Conservation (phyloP, 2,113 vertebrate genomes). For the Callionymus lyra region DNA sequence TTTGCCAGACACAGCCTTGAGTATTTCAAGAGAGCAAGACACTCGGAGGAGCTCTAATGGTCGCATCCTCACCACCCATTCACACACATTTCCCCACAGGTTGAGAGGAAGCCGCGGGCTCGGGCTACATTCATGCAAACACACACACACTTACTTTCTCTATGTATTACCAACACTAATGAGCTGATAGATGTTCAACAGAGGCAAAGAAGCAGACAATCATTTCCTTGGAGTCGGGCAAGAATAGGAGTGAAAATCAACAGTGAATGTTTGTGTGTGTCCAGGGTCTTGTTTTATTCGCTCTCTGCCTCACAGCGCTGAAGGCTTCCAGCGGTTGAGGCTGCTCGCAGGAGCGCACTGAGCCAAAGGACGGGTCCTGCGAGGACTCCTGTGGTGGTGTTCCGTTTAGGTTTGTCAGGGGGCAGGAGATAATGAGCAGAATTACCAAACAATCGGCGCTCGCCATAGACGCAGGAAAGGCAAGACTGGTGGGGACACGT, state of each 20-base stretch:
- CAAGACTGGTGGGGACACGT: conserved; percentile 14
- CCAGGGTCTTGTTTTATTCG: conserved; percentile 49
- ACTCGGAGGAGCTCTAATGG: conserved; percentile 32
- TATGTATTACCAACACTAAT: conserved; percentile 64
- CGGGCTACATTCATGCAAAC: conserved; percentile 38
- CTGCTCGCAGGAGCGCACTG: conserved; percentile 40
- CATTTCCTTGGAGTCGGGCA: conserved; percentile 47
- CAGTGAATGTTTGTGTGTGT: conserved; percentile 33
- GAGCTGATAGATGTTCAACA: conserved; percentile 67
- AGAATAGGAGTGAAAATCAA: conserved; percentile 43
- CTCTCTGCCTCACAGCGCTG: conserved; percentile 46
- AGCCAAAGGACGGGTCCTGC: conserved; percentile 37
- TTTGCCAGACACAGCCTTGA: conserved; percentile 63
- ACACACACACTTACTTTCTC: conserved; percentile 49
- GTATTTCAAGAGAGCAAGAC: conserved; percentile 43
- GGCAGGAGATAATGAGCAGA: conserved; percentile 46
- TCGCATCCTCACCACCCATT: conserved; percentile 58
- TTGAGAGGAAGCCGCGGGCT: conserved; percentile 48
- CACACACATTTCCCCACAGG: conserved; percentile 45
- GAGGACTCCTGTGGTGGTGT: conserved; percentile 30
- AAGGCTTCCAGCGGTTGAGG: conserved; percentile 52
- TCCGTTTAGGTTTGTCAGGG: conserved; percentile 33
- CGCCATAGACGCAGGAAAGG: conserved; percentile 13
- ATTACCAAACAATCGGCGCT: conserved; percentile 42
- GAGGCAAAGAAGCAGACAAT: conserved; percentile 54